Evolutionary conservation across 2,888 invertebrate genomes (phyloP), one percentile per base, ranked within the genome.

Genomic region (Pogonocherus hispidulus): DNA sequence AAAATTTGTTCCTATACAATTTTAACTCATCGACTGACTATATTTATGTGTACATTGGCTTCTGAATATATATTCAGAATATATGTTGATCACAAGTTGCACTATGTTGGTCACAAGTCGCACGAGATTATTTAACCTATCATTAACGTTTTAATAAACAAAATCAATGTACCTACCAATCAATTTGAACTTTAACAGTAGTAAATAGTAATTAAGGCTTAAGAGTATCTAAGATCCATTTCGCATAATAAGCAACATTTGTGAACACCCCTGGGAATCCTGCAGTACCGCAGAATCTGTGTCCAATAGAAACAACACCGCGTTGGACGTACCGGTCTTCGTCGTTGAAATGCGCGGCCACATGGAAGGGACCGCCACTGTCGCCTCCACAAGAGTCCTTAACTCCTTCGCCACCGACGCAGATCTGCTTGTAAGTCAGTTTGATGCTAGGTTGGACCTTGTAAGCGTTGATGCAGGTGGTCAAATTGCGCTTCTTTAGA

Each of bases 231-330:
- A 88, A 78, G 76, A 92, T 91, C 92, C 92, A 92, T 66, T 88
- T 86, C 19, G 89, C 78, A 78, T 89, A 92, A 3, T 86, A 84
- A 0, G 88, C 83, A 0, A 92, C 89, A 20, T 88, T 86, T 0
- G 91, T 92, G 80, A 92, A 92, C 1, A 92, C 89, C 0, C 90
- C 92, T 0, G 92, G 92, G 86, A 89, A 89, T 1, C 88, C 88
- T 11, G 86, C 85, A 1, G 80, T 82, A 51, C 86, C 86, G 59
- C 84, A 84, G 5, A 73, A 64, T 52, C 72, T 72, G 3, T 84
- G 81, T 37, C 88, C 88, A 71, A 86, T 86, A 0, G 87, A 87
- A 0, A 88, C 86, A 23, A 87, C 77, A 9, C 86, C 86, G 37
- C 89, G 86, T 70, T 91, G 90, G 6, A 90, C 84, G 73, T 65